These are phyloP conservation scores for Hemicordylus capensis DNA, from an alignment of 2,113 vertebrate species.

Conservation along the genomic window DNA sequence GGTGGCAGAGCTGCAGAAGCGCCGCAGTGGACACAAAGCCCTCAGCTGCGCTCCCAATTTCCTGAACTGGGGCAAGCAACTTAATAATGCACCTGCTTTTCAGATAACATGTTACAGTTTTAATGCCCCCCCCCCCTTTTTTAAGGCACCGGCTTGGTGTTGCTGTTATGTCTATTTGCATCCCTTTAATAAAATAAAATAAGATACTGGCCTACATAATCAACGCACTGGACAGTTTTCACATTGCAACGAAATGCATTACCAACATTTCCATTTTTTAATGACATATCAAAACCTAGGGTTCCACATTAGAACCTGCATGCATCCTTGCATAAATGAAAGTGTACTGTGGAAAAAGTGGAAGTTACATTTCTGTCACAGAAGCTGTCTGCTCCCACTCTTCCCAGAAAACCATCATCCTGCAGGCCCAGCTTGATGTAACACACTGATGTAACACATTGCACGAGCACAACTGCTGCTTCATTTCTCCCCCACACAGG, in stretches of 20 bases:
- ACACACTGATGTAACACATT: neutral
- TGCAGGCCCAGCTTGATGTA: slow-evolving; percentile 13
- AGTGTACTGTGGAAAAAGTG: slow-evolving; percentile 61
- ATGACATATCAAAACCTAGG: slow-evolving; percentile 13
- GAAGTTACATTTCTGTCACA: slow-evolving; percentile 40
- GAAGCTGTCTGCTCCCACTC: slow-evolving; percentile 47
- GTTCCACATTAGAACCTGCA: slow-evolving; percentile 15
- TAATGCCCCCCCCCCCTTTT: slow-evolving; percentile 69
- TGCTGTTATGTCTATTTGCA: slow-evolving; percentile 43
- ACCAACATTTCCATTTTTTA: neutral
- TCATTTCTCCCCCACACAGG: slow-evolving; percentile 39
- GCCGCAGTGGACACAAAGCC: neutral
- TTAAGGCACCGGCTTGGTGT: slow-evolving; percentile 76
- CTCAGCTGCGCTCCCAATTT: neutral
- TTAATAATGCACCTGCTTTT: slow-evolving; percentile 15
- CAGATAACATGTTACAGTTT: slow-evolving; percentile 26
- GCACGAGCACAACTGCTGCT: neutral
- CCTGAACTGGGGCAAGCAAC: slow-evolving; percentile 31
- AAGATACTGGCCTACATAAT: slow-evolving; percentile 60
- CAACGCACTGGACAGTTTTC: neutral
- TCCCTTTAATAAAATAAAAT: slow-evolving; percentile 42
- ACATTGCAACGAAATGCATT: neutral
- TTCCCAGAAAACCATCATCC: slow-evolving; percentile 48
- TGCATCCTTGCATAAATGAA: slow-evolving; percentile 45
- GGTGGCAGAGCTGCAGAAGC: neutral